A percentile compares a stretch with the other conserved stretches of the same genome.
These are phyloP conservation scores for Arizona elegans DNA, from an alignment of 2,113 vertebrate species.

Conservation along the genomic window DNA sequence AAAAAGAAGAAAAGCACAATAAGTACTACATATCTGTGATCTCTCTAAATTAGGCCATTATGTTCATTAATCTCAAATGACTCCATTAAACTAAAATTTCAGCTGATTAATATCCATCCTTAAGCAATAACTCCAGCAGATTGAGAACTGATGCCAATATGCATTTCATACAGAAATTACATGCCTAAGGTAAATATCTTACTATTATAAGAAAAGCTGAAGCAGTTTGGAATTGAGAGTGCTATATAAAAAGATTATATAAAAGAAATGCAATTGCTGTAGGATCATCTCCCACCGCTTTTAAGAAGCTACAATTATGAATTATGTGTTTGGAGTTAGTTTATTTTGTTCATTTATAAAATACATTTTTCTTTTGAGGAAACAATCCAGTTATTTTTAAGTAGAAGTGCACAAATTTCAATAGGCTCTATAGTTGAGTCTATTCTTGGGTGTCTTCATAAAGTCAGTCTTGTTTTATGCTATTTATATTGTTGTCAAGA, in stretches of 20 bases:
- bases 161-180: slow-evolving; percentile 19
- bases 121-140: slow-evolving; percentile 41
- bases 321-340: neutral
- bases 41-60: slow-evolving; percentile 43
- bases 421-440: neutral
- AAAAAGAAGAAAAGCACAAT: slow-evolving; percentile 32
- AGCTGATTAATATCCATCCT: slow-evolving; percentile 53
- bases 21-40: slow-evolving; percentile 49
- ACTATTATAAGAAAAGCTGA: neutral
- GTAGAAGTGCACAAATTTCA: neutral
- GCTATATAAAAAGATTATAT: neutral
- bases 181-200: slow-evolving; percentile 44
- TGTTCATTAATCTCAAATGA: slow-evolving; percentile 61
- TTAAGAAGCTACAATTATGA: neutral
- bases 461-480: neutral
- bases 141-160: slow-evolving; percentile 37
- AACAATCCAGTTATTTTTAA: neutral
- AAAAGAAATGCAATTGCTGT: neutral
- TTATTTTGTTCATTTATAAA: neutral
- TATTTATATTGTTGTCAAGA: neutral
- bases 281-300: neutral
- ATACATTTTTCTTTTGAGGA: neutral
- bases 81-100: slow-evolving; percentile 58
- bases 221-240: neutral
- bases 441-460: neutral